Evolutionary conservation across 2,797 vertebrate species (phyloP), one percentile per base, ranked within the genome.

Genomic region (Triplophysa yarkandensis): DNA sequence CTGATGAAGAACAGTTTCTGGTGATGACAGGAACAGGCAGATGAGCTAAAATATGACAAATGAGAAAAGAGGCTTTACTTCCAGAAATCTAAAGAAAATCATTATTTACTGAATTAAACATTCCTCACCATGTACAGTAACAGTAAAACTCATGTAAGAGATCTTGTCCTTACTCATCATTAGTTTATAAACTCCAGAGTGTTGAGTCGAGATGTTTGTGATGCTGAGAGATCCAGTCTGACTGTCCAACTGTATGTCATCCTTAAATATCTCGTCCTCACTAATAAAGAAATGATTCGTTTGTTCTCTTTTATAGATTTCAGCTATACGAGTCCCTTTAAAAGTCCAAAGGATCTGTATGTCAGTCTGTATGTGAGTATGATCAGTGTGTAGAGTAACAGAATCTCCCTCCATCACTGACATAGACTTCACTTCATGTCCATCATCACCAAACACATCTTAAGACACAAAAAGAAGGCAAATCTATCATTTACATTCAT

Each of bases 201-300:
- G n/a, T 13, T 62, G 9, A 36, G 41, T 0, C 61, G 5, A 50
- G 70, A 41, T 52, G 70, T 72, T 36, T 62, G 25, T 63, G 44
- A 72, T 54, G 60, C 4, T 72, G 30, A 72, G 58, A 72, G 44
- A 25, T 62, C 69, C 69, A 52, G 58, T 62, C 7, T 39, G 8
- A 36, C 0, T 36, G 28, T 71, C 14, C 0, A 62, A 6, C 14
- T 60, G 39, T 2, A 71, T 28, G 48, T 7, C 28, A 27, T 71
- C 23, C 16, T 4, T 41, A 34, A 71, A 71, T 17, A 0, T 10
- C 1, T 0, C 3, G 23, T 23, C 19, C 19, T 21, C 2, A 21
- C 13, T 71, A 4, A 0, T 1, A 46, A 16, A 32, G 0, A 7
- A 46, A 2, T 21, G 11, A 9, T 50, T 61, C 0, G 1, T 48